Base-by-base conservation (phyloP, 2,888 invertebrate species). In the Hirtodrosophila duncani region DNA sequence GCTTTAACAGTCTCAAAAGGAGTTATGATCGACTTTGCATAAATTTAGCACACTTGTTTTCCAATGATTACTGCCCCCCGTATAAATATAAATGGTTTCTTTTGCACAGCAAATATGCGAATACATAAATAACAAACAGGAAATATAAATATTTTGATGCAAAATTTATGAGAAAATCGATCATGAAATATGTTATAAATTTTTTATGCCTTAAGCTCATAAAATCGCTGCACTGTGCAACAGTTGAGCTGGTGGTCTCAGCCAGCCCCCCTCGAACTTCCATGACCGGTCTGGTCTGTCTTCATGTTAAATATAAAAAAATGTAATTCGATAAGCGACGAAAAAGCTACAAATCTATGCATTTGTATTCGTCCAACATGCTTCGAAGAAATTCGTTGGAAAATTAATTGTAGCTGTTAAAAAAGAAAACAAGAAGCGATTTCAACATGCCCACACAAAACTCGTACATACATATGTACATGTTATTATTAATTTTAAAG, bases 251-350 rank as follows among this genome's bases (percentile, higher is more conserved):
- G 74, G 67, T 42, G 44, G n/a, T n/a, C n/a, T n/a, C n/a, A n/a
- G n/a, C n/a, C n/a, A n/a, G n/a, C n/a, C 24, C 9, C 23, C 31
- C 14, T 11, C 17, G 11, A 8, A 38, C 53, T 61, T 59, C 55
- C 45, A 33, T 42, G 41, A 60, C 51, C 45, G 17, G 17, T 56
- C 65, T 42, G 41, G 58, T 53, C 45, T 20, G 17, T 56, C 65
- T 67, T 52, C 67, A 43, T 49, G 49, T 51, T 58, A 64, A 44
- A 38, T 45, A 44, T 52, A 62, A n/a, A n/a, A n/a, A n/a, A 69
- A 38, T 67, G 74, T 60, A 60, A 78, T 74, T 53, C 55, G 59
- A 72, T 66, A 56, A 49, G 69, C 64, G 51, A 45, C 46, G 41
- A 51, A 37, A 30, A n/a, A n/a, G n/a, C n/a, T 36, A 11, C 30